Evolutionary conservation across 2,113 vertebrate genomes (phyloP), one percentile per base, ranked within the genome.

Genomic region (Sander lucioperca): DNA sequence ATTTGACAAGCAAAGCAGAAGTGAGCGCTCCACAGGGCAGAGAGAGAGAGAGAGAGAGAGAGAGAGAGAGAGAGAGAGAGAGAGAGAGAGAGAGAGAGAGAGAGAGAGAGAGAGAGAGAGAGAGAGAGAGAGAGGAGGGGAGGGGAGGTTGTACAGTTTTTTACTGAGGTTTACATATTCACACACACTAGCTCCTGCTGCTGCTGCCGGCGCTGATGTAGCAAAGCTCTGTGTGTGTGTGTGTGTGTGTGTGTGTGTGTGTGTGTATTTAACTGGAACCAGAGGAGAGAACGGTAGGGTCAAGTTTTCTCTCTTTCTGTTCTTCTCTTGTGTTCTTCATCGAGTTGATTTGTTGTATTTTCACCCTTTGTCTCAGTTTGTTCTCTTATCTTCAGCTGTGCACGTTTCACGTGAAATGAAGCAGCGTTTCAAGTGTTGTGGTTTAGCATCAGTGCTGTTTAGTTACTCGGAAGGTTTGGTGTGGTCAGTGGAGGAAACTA

Each of bases 1-100:
- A 74, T 77, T 83, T 79, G 80, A 86, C 80, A 69, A 86, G 84
- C 74, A 86, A 93, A 91, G 89, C 90, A 92, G 92, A 92, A 94
- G 91, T 92, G 89, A 90, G 84, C 85, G 81, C 83, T 63, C 71
- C 21, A 62, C 21, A 62, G 85, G 54, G 51, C 65, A 80, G 18
- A 57, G 84, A 78, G 53, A 57, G 63, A 71, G 80, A 53, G 74
- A 62, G 80, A 64, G 72, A 30, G 69, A n/a, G 64, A 56, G 43
- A 45, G 53, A 33, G 70, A 74, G 80, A 57, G 80, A 66, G 80
- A 65, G 76, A 36, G 71, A 30, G 70, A 56, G 82, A 67, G 75
- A 45, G 69, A 25, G 30, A 57, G 30, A 21, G 58, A 72, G 57
- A 25, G 25, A 25, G 25, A 25, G 21, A 54, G 61, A 80, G 18